Evolutionary conservation across 2,797 vertebrate species (phyloP).

Genomic region (Arrhamphus sclerolepis): DNA sequence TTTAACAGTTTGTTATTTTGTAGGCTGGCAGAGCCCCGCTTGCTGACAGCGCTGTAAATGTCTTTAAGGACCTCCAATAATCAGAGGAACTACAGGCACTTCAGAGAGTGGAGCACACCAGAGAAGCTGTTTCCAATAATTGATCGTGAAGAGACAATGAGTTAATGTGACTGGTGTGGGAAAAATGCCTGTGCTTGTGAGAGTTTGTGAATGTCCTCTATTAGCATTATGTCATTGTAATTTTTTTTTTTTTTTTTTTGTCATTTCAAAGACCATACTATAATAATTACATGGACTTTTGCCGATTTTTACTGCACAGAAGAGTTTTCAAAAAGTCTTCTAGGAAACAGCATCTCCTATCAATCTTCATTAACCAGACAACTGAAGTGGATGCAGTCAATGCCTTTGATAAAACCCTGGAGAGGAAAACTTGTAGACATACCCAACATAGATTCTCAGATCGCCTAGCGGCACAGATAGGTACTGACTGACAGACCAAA

Average conservation of each 20-base stretch:
- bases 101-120: slow-evolving; percentile 32
- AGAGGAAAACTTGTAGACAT: neutral
- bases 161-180: neutral
- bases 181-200: neutral
- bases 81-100: slow-evolving; percentile 32
- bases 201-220: neutral
- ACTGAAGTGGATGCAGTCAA: slow-evolving; percentile 22
- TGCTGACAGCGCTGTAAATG: slow-evolving; percentile 66
- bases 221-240: slow-evolving; percentile 1
- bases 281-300: neutral
- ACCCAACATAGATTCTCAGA: neutral
- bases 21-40: slow-evolving; percentile 57
- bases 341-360: slow-evolving; percentile 38
- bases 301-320: slow-evolving; percentile 22
- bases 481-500: slow-evolving; percentile 20
- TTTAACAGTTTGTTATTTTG: slow-evolving; percentile 74
- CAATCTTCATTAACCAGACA: slow-evolving; percentile 50
- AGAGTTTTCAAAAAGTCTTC: slow-evolving; percentile 6
- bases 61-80: slow-evolving; percentile 52
- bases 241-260: no score
- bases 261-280: neutral
- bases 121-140: slow-evolving; percentile 41
- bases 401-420: slow-evolving; percentile 30
- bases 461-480: slow-evolving; percentile 22
- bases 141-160: slow-evolving; percentile 10